These are phyloP conservation scores for Nineta flava DNA, from an alignment of 2,888 invertebrate species.

Conservation along the genomic window DNA sequence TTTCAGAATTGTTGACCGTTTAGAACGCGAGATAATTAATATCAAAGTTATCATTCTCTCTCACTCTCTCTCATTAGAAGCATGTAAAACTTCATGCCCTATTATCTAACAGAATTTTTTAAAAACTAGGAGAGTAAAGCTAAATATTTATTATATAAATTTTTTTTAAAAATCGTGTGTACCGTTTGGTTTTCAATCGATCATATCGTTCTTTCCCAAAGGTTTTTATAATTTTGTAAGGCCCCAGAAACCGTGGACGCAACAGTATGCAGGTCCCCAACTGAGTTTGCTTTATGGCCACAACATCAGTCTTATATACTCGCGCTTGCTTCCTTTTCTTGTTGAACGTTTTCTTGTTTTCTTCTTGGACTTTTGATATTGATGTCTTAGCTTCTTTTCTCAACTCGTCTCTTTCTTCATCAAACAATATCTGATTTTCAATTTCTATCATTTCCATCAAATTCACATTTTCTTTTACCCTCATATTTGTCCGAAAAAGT, in stretches of 20 bases:
- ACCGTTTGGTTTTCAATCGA: too few relatives aligned
- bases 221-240: neutral
- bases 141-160: too few relatives aligned
- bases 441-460: neutral
- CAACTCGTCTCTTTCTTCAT: constrained; percentile 3
- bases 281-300: constrained; percentile 1
- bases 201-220: neutral
- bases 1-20: too few relatives aligned
- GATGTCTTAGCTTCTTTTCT: neutral
- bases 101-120: too few relatives aligned
- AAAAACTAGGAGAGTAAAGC: too few relatives aligned
- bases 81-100: too few relatives aligned
- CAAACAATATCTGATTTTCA: neutral
- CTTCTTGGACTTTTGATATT: neutral
- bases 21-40: too few relatives aligned
- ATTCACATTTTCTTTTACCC: neutral
- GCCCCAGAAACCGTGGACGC: neutral
- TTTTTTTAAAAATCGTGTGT: too few relatives aligned
- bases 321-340: neutral
- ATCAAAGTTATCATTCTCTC: too few relatives aligned
- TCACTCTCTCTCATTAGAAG: too few relatives aligned
- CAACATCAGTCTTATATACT: neutral
- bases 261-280: neutral
- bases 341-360: neutral
- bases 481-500: constrained; percentile 6